Percentiles rank a stretch among this genome's conserved stretches.
phyloP scores from a whole-genome alignment of 2,113 vertebrate genomes.

The Apteryx mantelli region DNA sequence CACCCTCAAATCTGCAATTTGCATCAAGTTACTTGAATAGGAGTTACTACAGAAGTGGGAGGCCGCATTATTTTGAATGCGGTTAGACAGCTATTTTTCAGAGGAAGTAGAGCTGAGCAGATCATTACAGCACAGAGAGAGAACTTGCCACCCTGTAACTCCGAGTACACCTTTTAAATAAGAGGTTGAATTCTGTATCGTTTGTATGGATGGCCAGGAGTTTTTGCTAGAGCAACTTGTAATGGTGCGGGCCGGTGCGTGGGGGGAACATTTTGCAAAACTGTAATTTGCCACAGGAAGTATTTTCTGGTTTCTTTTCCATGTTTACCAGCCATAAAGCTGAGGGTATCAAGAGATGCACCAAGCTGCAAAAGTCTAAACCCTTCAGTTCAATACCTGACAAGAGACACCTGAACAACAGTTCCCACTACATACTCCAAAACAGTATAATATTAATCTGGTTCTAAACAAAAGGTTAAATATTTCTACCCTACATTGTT shows the following conservation, averaged over 20 bases:
- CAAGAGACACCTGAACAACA: background rate
- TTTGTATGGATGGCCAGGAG: background rate
- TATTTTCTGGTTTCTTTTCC: background rate
- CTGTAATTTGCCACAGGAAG: background rate
- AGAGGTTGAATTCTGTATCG: background rate
- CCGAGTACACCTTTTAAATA: background rate
- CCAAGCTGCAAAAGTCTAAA: background rate
- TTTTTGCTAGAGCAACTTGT: background rate
- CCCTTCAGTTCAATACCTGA: background rate
- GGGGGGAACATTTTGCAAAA: background rate
- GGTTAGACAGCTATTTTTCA: background rate
- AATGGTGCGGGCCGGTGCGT: background rate
- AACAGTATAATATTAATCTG: background rate
- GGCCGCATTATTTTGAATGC: background rate
- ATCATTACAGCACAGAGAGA: fast-evolving
- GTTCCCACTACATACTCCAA: background rate
- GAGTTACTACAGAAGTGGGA: background rate
- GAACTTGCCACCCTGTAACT: background rate
- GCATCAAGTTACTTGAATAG: background rate
- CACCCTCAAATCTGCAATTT: background rate
- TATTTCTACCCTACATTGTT: background rate
- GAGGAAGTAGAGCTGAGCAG: background rate
- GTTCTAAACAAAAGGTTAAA: background rate
- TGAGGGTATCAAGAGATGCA: background rate
- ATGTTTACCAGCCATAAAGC: background rate